Conservation (phyloP, 2,113 vertebrate species). For the Tupaia chinensis region DNA sequence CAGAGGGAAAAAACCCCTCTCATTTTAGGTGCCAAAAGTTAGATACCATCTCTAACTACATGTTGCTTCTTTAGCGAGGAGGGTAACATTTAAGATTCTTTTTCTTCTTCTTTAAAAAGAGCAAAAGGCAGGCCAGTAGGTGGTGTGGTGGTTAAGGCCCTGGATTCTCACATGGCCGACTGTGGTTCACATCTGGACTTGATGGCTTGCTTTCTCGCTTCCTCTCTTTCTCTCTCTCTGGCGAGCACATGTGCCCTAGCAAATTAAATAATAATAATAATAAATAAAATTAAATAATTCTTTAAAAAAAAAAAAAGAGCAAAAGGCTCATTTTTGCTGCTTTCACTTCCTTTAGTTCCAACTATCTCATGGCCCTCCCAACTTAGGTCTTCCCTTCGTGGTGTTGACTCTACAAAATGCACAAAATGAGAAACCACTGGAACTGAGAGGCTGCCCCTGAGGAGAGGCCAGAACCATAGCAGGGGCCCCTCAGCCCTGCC, state of each 20-base stretch:
- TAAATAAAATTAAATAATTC: too few species aligned
- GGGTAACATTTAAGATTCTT: constrained; percentile 6
- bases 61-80: constrained; percentile 20
- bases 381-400: not conserved
- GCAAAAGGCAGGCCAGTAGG: not conserved
- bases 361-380: not conserved
- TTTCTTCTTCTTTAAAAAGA: not conserved
- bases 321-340: not conserved
- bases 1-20: constrained; percentile 49
- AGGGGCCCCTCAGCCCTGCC: not conserved
- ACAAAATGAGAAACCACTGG: constrained; percentile 12
- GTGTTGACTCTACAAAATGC: not conserved
- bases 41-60: not conserved
- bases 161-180: too few species aligned
- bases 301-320: not conserved
- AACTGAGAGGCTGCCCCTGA: not conserved
- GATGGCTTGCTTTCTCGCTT: too few species aligned
- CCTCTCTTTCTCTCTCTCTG: too few species aligned
- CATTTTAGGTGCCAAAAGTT: constrained; percentile 16
- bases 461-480: not conserved
- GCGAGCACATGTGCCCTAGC: too few species aligned
- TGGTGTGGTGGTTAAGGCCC: too few species aligned
- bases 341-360: not conserved
- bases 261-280: too few species aligned
- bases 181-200: too few species aligned